Base-by-base conservation (phyloP, 2,113 vertebrate species). In the Leptocoma aspasia region DNA sequence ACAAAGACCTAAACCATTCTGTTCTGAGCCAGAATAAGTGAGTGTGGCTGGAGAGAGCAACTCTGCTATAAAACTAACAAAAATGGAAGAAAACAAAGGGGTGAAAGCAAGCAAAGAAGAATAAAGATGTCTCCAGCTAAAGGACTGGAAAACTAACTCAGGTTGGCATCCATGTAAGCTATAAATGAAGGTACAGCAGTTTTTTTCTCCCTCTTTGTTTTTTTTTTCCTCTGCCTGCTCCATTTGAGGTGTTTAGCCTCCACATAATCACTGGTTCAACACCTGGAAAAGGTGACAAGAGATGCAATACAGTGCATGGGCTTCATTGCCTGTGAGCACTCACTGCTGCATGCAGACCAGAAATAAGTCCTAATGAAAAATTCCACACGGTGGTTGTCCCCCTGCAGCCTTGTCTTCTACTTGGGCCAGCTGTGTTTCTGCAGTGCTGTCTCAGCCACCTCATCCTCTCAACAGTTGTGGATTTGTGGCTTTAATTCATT, bases 401-500 rank as follows among this genome's bases (percentile, higher is more conserved):
- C n/a, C 47, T 92, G 63, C 54, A 65, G 60, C 42, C 33, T 50
- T 70, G 35, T 39, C 52, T 68, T 71, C 78, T 90, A 7, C 49
- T 23, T 33, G 19, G 56, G 8, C 12, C 39, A 53, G 45, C 63
- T 66, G 50, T 45, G 33, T 57, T 90, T 88, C 71, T 89, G 63
- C 60, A 45, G 50, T 20, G 50, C 39, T 85, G 53, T 21, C 37
- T 72, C 81, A 81, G 35, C 60, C 26, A 31, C 65, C 20, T 54
- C 61, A 50, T 42, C 24, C 78, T 73, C 54, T 44, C 7, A 56
- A 72, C 17, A 21, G 22, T 4, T 0, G 0, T 28, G n/a, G 49
- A 18, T 69, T 14, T 0, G 0, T 44, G 42, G 41, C 21, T 80
- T 65, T 54, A 54, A n/a, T 14, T 50, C 22, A 45, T 15, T 23